These are phyloP conservation scores for Wiebesia pumilae DNA, from an alignment of 1,140 invertebrate genomes.

Conservation along the genomic window DNA sequence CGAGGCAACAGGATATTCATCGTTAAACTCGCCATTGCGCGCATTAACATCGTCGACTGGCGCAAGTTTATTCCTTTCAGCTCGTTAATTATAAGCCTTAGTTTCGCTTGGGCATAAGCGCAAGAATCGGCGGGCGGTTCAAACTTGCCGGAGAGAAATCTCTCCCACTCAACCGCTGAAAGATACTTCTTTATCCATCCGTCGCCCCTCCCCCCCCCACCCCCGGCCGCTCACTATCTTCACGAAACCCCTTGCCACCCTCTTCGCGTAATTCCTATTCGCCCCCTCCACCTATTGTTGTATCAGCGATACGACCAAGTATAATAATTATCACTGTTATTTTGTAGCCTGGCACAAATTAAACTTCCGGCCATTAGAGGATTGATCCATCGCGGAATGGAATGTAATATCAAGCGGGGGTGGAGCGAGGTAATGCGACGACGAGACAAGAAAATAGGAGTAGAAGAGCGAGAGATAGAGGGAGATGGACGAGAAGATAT, in stretches of 20 bases:
- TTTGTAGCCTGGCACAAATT: slow-evolving; percentile 67
- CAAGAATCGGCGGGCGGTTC: slow-evolving; percentile 2
- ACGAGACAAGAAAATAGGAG: slow-evolving; percentile 41
- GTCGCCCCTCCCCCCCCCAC: background rate
- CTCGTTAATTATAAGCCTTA: slow-evolving; percentile 44
- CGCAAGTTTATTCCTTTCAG: slow-evolving; percentile 32
- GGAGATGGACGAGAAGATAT: slow-evolving; percentile 17
- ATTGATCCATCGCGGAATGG: slow-evolving; percentile 69
- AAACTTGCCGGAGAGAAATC: background rate
- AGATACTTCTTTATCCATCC: slow-evolving; percentile 34
- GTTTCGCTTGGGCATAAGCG: background rate
- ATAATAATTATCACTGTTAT: slow-evolving; percentile 58
- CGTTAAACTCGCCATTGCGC: slow-evolving; percentile 42
- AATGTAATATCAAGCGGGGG: slow-evolving; percentile 70
- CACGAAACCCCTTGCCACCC: background rate
- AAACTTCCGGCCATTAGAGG: slow-evolving; percentile 69
- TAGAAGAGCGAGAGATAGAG: background rate
- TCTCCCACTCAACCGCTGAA: background rate
- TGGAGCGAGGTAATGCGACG: slow-evolving; percentile 55
- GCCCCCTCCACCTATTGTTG: slow-evolving; percentile 36
- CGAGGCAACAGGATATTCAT: slow-evolving; percentile 47
- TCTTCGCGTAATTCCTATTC: background rate
- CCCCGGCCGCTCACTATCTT: background rate
- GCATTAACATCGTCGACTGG: slow-evolving; percentile 19
- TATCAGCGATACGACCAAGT: slow-evolving; percentile 24